Percentiles rank a stretch among this genome's conserved stretches.
Conservation (phyloP, 2,113 vertebrate species). For the Bubalus kerabau region DNA sequence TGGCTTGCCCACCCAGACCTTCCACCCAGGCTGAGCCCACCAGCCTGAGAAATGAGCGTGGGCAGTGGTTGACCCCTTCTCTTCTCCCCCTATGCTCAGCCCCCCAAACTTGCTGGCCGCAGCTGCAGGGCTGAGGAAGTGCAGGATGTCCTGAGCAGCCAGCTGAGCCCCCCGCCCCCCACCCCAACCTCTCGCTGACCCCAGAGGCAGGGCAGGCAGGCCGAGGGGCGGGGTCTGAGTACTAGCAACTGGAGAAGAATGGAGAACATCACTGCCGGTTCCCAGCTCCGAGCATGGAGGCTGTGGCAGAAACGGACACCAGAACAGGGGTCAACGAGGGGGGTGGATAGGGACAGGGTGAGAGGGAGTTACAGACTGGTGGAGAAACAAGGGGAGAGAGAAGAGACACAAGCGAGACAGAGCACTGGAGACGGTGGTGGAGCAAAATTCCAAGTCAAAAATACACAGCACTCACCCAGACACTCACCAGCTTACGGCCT, state of each 20-base stretch:
- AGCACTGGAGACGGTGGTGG: slow-evolving; percentile 5
- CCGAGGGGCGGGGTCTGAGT: slow-evolving; percentile 43
- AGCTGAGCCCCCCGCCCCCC: not conserved
- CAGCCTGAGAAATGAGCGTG: not conserved
- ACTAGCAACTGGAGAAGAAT: slow-evolving; percentile 73
- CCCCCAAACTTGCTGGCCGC: slow-evolving; percentile 1
- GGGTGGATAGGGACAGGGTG: not conserved
- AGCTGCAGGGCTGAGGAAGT: slow-evolving; percentile 62
- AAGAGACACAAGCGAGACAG: slow-evolving; percentile 47
- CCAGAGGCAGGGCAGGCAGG: slow-evolving; percentile 57
- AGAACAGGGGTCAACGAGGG: not conserved
- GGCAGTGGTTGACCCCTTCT: not conserved
- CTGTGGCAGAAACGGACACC: slow-evolving; percentile 23
- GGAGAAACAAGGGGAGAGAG: slow-evolving; percentile 1
- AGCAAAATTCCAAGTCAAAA: slow-evolving; percentile 70
- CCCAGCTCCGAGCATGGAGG: slow-evolving; percentile 52
- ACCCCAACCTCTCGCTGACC: slow-evolving; percentile 68
- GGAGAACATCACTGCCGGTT: slow-evolving; percentile 53
- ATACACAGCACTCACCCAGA: slow-evolving; percentile 65
- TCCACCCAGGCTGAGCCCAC: not conserved
- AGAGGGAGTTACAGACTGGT: slow-evolving; percentile 34
- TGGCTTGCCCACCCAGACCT: not conserved
- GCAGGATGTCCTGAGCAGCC: slow-evolving; percentile 61
- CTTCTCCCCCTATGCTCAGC: not conserved
- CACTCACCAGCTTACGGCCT: slow-evolving; percentile 35